These are phyloP conservation scores for Neria commutata DNA, from an alignment of 2,888 invertebrate species.

Conservation along the genomic window DNA sequence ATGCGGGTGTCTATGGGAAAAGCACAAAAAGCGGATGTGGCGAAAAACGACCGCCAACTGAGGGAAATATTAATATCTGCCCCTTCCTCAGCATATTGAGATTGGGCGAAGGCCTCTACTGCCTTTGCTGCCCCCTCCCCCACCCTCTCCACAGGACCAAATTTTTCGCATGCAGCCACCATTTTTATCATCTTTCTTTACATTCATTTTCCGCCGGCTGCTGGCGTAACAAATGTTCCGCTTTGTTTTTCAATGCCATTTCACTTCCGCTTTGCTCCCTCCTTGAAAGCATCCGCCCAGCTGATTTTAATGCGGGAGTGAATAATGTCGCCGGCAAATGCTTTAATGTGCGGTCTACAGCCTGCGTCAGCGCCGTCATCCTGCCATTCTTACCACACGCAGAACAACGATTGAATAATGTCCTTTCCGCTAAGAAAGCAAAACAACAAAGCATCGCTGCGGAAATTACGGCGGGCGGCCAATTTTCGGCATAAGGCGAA, in stretches of 20 bases:
- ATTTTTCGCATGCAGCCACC: not conserved
- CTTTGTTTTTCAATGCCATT: not conserved
- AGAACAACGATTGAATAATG: constrained; percentile 20
- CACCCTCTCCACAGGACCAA: too few relatives aligned
- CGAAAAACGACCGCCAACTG: not conserved
- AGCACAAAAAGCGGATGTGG: too few relatives aligned
- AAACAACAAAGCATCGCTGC: not conserved
- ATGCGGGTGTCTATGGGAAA: too few relatives aligned
- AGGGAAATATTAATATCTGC: constrained; percentile 3
- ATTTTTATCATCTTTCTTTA: not conserved
- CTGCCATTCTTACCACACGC: too few relatives aligned
- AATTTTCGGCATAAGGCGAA: constrained; percentile 15
- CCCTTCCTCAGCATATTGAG: not conserved
- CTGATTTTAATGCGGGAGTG: constrained; percentile 13
- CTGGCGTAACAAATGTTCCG: not conserved
- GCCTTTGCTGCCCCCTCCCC: not conserved
- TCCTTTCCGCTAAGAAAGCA: too few relatives aligned
- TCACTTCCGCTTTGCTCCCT: not conserved
- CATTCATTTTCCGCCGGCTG: not conserved
- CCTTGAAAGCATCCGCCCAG: not conserved
- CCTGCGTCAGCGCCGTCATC: not conserved
- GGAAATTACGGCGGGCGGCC: constrained; percentile 2
- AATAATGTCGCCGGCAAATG: constrained; percentile 20
- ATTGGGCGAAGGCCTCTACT: not conserved
- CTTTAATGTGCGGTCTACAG: constrained; percentile 20